Conservation (phyloP, 2,888 invertebrate species). For the Formica aserva region DNA sequence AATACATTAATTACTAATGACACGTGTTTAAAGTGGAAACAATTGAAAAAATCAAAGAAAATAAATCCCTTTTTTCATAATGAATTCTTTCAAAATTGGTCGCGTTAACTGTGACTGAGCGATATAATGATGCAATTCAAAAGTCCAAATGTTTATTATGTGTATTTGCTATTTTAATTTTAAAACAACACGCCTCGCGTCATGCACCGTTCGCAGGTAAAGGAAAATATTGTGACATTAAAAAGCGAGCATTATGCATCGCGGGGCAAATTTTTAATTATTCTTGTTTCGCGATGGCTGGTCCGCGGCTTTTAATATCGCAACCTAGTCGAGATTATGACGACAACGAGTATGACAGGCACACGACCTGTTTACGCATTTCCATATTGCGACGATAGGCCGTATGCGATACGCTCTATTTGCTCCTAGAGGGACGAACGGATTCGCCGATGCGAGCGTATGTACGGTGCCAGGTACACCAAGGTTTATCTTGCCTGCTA, state of each 20-base stretch:
- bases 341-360: slow-evolving; percentile 14
- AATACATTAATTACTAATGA: not conserved
- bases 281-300: slow-evolving; percentile 5
- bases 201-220: not conserved
- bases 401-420: slow-evolving; percentile 57
- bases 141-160: slow-evolving; percentile 38
- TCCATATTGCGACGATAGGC: slow-evolving; percentile 22
- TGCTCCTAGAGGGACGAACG: slow-evolving; percentile 18
- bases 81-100: not conserved
- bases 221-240: slow-evolving; percentile 32
- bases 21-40: not conserved
- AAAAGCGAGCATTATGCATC: slow-evolving; percentile 46
- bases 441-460: slow-evolving; percentile 29
- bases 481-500: slow-evolving; percentile 16
- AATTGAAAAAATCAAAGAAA: not conserved
- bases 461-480: slow-evolving; percentile 29
- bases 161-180: slow-evolving; percentile 54
- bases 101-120: not conserved
- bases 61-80: not conserved
- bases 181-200: slow-evolving; percentile 9
- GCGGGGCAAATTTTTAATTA: slow-evolving; percentile 47
- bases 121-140: slow-evolving; percentile 19
- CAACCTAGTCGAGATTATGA: not conserved
- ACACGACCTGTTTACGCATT: slow-evolving; percentile 15
- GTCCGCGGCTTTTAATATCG: slow-evolving; percentile 43